Evolutionary conservation across 2,888 invertebrate genomes (phyloP).

Genomic region (Ectemnius lituratus): DNA sequence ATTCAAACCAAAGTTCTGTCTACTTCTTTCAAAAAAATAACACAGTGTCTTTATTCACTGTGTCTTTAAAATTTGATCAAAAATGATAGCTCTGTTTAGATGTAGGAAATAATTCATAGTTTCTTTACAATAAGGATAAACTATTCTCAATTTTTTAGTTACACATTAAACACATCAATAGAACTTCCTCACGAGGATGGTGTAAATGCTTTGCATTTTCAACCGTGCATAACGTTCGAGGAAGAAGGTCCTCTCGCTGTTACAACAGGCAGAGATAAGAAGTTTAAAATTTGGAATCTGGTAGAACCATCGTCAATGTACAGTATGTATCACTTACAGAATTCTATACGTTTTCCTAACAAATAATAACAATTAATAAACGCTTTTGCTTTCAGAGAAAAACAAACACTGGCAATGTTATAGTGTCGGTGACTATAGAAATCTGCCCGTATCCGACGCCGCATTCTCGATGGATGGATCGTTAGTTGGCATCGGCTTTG

Average conservation of each 20-base stretch:
- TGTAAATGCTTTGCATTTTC: constrained; percentile 82
- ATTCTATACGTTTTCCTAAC: constrained; percentile 13
- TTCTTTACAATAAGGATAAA: constrained; percentile 8
- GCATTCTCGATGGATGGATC: constrained; percentile 89
- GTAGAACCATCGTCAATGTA: constrained; percentile 80
- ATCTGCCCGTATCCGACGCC: constrained; percentile 80
- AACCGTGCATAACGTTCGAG: constrained; percentile 76
- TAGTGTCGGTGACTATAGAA: constrained; percentile 82
- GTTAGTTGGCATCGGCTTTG: constrained; percentile 85
- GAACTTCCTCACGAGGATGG: constrained; percentile 85
- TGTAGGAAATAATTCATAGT: background rate
- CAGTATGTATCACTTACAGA: constrained; percentile 73
- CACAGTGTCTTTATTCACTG: no score
- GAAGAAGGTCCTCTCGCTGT: constrained; percentile 80
- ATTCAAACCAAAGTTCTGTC: background rate
- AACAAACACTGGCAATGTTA: constrained; percentile 84
- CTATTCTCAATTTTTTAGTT: constrained; percentile 78
- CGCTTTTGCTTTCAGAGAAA: constrained; percentile 75
- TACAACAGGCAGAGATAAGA: constrained; percentile 84
- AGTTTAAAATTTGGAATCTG: constrained; percentile 86
- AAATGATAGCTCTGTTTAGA: no score
- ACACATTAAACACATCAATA: constrained; percentile 85
- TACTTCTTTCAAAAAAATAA: no score
- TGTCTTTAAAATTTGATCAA: no score
- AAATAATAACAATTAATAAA: constrained; percentile 2